phyloP scores from a whole-genome alignment of 2,797 vertebrate species.

The Thripadectes ignobilis region DNA sequence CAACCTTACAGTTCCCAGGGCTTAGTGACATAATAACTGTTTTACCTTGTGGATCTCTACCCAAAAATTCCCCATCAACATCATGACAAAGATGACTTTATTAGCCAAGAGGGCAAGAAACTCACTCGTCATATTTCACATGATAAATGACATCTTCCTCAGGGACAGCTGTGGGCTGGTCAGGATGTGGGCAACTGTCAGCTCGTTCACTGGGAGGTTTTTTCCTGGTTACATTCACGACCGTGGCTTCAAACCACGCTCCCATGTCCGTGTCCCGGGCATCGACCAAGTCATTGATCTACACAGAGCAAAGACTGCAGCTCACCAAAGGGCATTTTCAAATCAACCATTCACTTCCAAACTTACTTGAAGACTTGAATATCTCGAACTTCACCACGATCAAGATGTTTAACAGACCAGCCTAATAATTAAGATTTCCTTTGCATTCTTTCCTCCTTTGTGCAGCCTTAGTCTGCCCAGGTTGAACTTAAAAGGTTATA shows the following conservation, averaged over 20 bases:
- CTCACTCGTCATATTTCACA: constrained; percentile 97
- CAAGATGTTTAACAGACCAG: background rate
- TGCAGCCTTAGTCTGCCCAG: background rate
- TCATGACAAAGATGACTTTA: rapidly evolving
- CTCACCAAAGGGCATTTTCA: background rate
- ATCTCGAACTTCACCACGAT: background rate
- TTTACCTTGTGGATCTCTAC: background rate
- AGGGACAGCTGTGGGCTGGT: constrained; percentile 1
- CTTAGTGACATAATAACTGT: background rate
- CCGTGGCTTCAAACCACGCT: constrained; percentile 95
- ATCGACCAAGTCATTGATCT: constrained; percentile 93
- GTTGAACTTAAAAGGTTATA: background rate
- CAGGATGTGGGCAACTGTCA: constrained; percentile 15
- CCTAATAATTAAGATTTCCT: background rate
- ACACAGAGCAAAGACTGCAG: background rate
- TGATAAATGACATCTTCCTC: constrained; percentile 86
- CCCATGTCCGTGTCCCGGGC: constrained; percentile 94
- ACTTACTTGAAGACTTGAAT: background rate
- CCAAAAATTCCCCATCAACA: background rate
- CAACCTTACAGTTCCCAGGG: background rate
- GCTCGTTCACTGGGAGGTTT: background rate
- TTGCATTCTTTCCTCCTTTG: background rate
- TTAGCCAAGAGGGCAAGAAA: background rate
- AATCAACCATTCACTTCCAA: background rate
- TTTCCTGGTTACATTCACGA: constrained; percentile 85